phyloP scores from a whole-genome alignment of 2,113 vertebrate genomes.

The Microcebus griseorufus region DNA sequence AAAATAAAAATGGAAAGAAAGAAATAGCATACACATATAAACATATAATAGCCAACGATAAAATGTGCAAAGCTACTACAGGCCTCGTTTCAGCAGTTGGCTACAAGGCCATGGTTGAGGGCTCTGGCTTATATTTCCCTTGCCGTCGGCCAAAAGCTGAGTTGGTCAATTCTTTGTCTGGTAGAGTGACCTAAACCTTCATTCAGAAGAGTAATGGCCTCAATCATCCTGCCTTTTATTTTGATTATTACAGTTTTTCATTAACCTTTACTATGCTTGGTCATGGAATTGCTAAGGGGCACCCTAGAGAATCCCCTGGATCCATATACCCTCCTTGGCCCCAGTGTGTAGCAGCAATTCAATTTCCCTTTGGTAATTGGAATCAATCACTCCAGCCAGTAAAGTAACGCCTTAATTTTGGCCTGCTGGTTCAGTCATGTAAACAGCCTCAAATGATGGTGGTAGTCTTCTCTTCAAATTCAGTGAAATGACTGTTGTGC shows the following conservation, averaged over 20 bases:
- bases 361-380: background rate
- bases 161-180: background rate
- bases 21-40: background rate
- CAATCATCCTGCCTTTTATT: background rate
- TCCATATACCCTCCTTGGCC: background rate
- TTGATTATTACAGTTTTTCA: background rate
- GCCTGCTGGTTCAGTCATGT: background rate
- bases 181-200: background rate
- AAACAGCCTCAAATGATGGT: background rate
- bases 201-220: background rate
- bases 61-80: background rate
- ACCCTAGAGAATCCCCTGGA: background rate
- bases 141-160: background rate
- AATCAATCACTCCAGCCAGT: background rate
- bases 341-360: background rate
- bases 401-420: background rate
- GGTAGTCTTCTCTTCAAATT: background rate
- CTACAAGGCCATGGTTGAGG: background rate
- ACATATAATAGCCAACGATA: background rate
- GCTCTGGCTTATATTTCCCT: background rate
- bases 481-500: background rate
- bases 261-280: background rate
- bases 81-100: background rate
- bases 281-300: background rate
- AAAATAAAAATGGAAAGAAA: background rate